Base-by-base conservation (phyloP, 2,797 vertebrate genomes). In the Percopsis omiscomaycus region DNA sequence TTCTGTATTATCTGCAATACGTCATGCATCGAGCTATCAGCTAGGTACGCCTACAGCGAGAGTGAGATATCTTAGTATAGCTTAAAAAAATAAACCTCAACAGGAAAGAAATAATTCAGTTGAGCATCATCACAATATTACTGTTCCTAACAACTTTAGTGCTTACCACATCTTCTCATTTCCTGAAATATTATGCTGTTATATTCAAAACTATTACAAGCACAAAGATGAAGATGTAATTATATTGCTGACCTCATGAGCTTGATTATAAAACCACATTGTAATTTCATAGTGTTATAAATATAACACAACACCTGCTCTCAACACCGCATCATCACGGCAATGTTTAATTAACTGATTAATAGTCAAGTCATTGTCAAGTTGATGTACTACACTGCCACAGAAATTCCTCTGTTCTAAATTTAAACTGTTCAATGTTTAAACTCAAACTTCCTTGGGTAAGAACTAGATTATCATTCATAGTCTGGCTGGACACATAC, bases 11-110 rank as follows among this genome's bases (percentile, higher is more conserved):
- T 60, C 65, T 32, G 27, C 71, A 65, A 55, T 70, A 54, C 69
- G 71, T 74, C 60, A 72, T 56, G 65, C n/a, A 71, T 42, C 15
- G 15, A 27, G 71, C 55, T 61, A 59, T 15, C 44, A 68, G 63
- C 65, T 52, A 50, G 46, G 22, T 22, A 53, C 13, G 22, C 58
- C 68, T 61, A 59, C 55, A 62, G 50, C 14, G 22, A 69, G 84
- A 73, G 69, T 69, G 77, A 84, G 84, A 80, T 75, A 79, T 72
- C 55, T 45, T 16, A 69, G 61, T 37, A 14, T 58, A 28, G 45
- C 12, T 46, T 28, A 27, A 46, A 46, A 56, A 61, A 79, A 71
- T 71, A 44, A 47, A 49, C 80, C 64, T 54, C 66, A 60, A 9
- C 16, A 67, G n/a, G 27, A 59, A 12, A 45, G 10, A 61, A 74